Evolutionary conservation across 2,113 vertebrate species (phyloP).

Genomic region (Odontesthes bonariensis): DNA sequence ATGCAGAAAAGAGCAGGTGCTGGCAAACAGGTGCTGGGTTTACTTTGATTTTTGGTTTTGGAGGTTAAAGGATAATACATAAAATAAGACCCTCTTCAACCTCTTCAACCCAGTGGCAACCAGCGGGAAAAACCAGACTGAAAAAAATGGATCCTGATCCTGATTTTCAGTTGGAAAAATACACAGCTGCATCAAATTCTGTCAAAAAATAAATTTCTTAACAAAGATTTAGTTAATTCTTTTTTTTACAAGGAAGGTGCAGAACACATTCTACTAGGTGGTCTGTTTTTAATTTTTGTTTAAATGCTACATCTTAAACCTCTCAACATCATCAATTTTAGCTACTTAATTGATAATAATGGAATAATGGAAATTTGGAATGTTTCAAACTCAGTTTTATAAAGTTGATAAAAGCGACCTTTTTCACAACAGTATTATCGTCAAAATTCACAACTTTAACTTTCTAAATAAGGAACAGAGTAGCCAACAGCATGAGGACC

Average conservation of each 20-base stretch:
- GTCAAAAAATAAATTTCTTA: background rate
- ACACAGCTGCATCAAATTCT: background rate
- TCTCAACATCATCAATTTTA: too few species aligned
- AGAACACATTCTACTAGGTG: background rate
- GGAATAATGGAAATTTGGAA: too few species aligned
- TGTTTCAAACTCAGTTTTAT: too few species aligned
- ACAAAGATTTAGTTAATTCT: background rate
- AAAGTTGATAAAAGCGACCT: too few species aligned
- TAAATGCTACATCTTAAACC: background rate
- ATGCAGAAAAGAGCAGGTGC: constrained; percentile 88
- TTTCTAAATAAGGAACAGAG: background rate
- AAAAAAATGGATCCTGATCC: constrained; percentile 1
- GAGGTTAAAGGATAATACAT: constrained; percentile 37
- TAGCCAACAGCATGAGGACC: background rate
- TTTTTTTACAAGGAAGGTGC: background rate
- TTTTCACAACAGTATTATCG: too few species aligned
- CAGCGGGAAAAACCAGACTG: background rate
- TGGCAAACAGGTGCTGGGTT: constrained; percentile 85
- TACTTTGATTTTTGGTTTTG: constrained; percentile 30
- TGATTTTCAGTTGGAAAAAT: background rate
- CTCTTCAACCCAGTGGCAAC: constrained; percentile 8
- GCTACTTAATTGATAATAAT: too few species aligned
- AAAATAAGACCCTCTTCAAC: constrained; percentile 37
- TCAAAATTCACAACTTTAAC: too few species aligned
- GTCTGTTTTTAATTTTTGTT: background rate